Conservation (phyloP, 2,113 vertebrate species). For the Solea senegalensis region DNA sequence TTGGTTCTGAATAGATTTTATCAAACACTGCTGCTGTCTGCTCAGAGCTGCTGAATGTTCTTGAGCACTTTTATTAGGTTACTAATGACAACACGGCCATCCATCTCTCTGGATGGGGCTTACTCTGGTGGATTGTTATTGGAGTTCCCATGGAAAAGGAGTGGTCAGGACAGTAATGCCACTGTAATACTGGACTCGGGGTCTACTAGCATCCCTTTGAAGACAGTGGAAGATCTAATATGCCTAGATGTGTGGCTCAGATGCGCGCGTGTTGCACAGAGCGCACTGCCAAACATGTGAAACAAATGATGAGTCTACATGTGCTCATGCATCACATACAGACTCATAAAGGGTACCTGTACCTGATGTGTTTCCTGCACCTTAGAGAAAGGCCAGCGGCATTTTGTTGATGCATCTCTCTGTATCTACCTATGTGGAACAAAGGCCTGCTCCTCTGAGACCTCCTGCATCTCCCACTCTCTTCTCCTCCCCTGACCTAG, state of each 20-base stretch:
- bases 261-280: conserved; percentile 23
- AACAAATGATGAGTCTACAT: conserved; percentile 30
- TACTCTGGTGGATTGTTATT: conserved; percentile 37
- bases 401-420: conserved; percentile 62
- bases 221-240: conserved; percentile 20
- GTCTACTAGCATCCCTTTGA: conserved; percentile 22
- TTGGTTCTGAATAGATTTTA: conserved; percentile 44
- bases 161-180: conserved; percentile 44
- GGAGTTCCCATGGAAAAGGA: conserved; percentile 66
- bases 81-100: conserved; percentile 54
- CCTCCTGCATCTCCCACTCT: conserved; percentile 51
- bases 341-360: conserved; percentile 14
- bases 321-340: conserved; percentile 47
- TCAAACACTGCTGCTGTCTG: conserved; percentile 31
- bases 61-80: conserved; percentile 45
- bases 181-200: conserved; percentile 30
- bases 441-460: conserved; percentile 70
- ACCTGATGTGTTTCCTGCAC: conserved; percentile 31
- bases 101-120: conserved; percentile 39
- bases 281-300: conserved; percentile 14
- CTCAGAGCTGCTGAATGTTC: conserved; percentile 37
- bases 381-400: conserved; percentile 39
- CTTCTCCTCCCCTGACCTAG: conserved; percentile 65
- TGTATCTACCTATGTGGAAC: conserved; percentile 61
- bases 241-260: conserved; percentile 20